A percentile compares a stretch with the other conserved stretches of the same genome.
These are phyloP conservation scores for Eriocheir sinensis DNA, from an alignment of 1,140 invertebrate genomes.

Conservation along the genomic window DNA sequence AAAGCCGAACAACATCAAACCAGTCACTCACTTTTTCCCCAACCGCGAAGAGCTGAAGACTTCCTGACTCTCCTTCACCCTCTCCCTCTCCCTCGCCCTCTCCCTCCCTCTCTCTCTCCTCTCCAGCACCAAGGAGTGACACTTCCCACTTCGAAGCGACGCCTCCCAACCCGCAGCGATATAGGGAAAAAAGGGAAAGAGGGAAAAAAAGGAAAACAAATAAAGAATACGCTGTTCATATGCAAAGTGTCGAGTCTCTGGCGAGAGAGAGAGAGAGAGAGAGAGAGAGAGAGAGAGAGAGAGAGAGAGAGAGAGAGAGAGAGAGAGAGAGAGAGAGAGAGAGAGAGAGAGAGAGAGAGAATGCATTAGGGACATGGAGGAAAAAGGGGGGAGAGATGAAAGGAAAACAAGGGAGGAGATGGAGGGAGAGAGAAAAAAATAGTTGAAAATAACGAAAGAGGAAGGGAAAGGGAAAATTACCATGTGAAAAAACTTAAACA, in stretches of 20 bases:
- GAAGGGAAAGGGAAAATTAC: too few species aligned
- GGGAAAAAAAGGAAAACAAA: neutral
- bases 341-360: slow-evolving; percentile 22
- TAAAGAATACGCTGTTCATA: neutral
- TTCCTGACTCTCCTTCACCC: neutral
- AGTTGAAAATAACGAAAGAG: too few species aligned
- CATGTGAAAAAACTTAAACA: too few species aligned
- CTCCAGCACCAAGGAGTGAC: too few species aligned
- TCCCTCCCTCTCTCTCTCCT: neutral
- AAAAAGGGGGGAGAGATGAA: too few species aligned
- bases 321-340: neutral
- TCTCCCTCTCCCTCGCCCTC: neutral
- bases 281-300: neutral
- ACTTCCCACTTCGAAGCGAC: too few species aligned
- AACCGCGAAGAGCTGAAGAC: too few species aligned
- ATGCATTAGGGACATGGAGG: neutral
- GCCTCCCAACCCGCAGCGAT: neutral
- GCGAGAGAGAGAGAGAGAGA: slow-evolving; percentile 23
- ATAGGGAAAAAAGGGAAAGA: neutral
- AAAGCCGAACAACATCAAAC: neutral
- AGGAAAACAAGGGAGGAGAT: too few species aligned
- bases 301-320: neutral
- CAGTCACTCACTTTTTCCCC: neutral
- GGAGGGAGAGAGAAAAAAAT: too few species aligned
- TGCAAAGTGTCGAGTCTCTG: too few species aligned